Conservation (phyloP, 2,888 invertebrate species). For the Silvanus unidentatus region DNA sequence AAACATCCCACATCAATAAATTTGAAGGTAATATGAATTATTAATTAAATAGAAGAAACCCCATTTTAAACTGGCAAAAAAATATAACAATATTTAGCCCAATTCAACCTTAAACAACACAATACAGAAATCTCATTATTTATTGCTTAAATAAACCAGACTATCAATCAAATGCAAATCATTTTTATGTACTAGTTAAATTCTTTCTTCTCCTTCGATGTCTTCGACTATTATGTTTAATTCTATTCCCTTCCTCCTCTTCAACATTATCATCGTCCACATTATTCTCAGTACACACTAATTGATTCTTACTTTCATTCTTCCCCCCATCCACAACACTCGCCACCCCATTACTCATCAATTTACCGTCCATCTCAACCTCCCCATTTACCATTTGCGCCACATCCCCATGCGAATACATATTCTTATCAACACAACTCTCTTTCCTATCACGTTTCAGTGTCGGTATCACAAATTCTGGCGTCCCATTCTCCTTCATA, state of each 20-base stretch:
- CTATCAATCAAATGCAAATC: conserved; percentile 5
- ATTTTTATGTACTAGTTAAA: conserved; percentile 14
- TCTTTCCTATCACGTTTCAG: conserved; percentile 17
- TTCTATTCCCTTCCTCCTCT: conserved; percentile 6
- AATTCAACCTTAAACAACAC: no score
- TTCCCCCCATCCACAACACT: conserved; percentile 5
- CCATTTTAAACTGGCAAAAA: no score
- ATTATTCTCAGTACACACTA: no score
- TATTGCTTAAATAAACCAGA: conserved; percentile 15
- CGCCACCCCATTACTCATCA: conserved; percentile 12
- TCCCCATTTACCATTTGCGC: neutral
- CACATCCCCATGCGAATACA: conserved; percentile 27
- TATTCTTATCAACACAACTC: conserved; percentile 20
- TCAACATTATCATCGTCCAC: conserved; percentile 9
- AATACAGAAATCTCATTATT: conserved; percentile 13
- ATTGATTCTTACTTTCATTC: conserved; percentile 6
- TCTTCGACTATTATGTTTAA: conserved; percentile 11
- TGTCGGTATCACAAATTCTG: conserved; percentile 23
- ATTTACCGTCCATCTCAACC: conserved; percentile 7
- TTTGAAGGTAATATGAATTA: no score
- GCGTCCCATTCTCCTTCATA: conserved; percentile 13
- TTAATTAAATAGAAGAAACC: no score
- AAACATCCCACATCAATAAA: no score
- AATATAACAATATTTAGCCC: no score
- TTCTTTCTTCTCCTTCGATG: conserved; percentile 27